Evolutionary conservation across 2,888 invertebrate genomes (phyloP), one percentile per base, ranked within the genome.

Genomic region (Leucophora obtusa): DNA sequence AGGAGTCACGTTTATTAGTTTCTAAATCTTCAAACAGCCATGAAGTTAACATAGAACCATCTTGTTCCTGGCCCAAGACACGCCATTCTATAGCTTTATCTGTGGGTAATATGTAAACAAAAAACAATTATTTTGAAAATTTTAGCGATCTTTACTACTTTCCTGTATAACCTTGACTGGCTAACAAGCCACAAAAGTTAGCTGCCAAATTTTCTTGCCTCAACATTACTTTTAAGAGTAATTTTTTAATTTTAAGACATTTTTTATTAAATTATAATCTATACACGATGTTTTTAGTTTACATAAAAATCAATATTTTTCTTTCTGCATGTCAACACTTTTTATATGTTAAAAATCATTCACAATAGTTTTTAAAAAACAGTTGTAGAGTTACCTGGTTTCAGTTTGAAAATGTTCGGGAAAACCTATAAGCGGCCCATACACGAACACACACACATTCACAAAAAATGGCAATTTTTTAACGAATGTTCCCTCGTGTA

Each of bases 31-130:
- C 89, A 58, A 89, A 89, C 79, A 91, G 89, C 95, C 96, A 96
- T 28, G 94, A 93, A 38, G 95, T 91, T 33, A 96, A 88, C 86
- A 96, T 91, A 0, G 93, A 93, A 2, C 95, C 95, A 88, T 95
- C 94, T 88, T 94, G 94, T 87, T 96, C 96, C 89, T 96, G 96
- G 0, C 96, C 96, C 83, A 96, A 90, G 71, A 96, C 91, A 75
- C 95, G 93, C 95, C 96, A 96, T 91, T 96, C 95, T 83, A 93
- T 92, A 0, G 94, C 94, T 87, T 92, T 92, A 83, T 92, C 93
- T 94, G 28, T 28, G 28, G 3, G 21, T 21, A 21, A 28, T 28
- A 28, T 28, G 28, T 28, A 28, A 28, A 28, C 7, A 24, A 24
- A 24, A 5, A 24, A 3, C 14, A 10, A 28, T 59, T 43, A n/a